Evolutionary conservation across 1,140 invertebrate genomes (phyloP), one percentile per base, ranked within the genome.

Genomic region (Coboldia fuscipes): DNA sequence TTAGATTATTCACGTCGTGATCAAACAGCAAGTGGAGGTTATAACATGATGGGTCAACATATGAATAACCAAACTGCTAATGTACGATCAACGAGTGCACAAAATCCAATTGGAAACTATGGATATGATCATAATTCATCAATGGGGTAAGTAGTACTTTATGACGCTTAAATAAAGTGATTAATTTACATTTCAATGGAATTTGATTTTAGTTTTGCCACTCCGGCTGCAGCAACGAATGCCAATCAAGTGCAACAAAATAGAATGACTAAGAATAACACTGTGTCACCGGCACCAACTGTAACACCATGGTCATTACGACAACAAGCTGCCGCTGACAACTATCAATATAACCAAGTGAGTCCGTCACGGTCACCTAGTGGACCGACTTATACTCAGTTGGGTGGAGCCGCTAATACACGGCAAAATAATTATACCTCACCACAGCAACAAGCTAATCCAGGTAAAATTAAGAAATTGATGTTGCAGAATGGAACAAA

Each of bases 331-430:
- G 56, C 57, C 10, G 62, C 70, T 22, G 72, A 75, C 48, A 67
- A 66, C 16, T 75, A 75, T 51, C 69, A 70, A 37, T 80, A 79
- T 52, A 75, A 64, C 63, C 81, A 79, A 58, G 73, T 79, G 44
- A 88, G 76, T 61, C 84, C 76, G 6, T 69, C 70, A 26, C 60
- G 74, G 39, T 83, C 74, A 42, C 80, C 79, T 21, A 75, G 68
- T 57, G 80, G 73, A 40, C 83, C 77, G 14, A 83, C 78, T 9
- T 88, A 83, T 55, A 89, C 80, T 39, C 84, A 85, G 54, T 61
- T 84, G 5, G 76, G 74, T 50, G 71, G 70, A 18, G 67, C 68
- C 23, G 57, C 61, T 35, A 54, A 64, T 39, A 60, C 60, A 24
- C 56, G 62, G 37, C 58, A 61, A 15, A 20, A 40, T 40, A 59